Percentiles rank a stretch among this genome's conserved stretches.
Evolutionary conservation across 2,888 invertebrate genomes (phyloP).

Genomic region (Thymelicus acteon): DNA sequence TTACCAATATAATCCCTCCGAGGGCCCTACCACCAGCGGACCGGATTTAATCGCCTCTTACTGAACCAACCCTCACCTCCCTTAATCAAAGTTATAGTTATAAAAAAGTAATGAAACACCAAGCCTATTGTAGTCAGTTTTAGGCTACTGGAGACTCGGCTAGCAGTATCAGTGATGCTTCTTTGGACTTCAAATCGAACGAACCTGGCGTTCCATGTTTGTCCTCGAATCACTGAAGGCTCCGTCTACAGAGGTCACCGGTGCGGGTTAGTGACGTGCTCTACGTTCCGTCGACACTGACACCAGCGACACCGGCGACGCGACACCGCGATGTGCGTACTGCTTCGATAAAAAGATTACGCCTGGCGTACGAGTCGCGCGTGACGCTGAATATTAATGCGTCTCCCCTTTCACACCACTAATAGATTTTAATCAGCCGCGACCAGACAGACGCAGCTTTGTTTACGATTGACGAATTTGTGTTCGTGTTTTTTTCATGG

Average conservation of each 20-base stretch:
- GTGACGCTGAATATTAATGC: slow-evolving; percentile 80
- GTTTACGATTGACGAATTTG: slow-evolving; percentile 36
- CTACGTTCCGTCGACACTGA: slow-evolving; percentile 45
- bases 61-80: no score
- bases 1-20: no score
- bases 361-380: slow-evolving; percentile 76
- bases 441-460: slow-evolving; percentile 58
- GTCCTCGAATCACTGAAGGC: no score
- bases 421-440: slow-evolving; percentile 81
- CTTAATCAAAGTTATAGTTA: no score
- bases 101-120: no score
- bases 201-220: no score
- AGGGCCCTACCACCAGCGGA: no score
- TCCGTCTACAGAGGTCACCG: slow-evolving; percentile 44
- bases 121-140: no score
- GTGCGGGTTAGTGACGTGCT: slow-evolving; percentile 56
- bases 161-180: no score
- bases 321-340: slow-evolving; percentile 1
- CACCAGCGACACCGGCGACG: slow-evolving; percentile 39
- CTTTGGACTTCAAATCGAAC: no score
- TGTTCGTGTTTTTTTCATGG: not conserved
- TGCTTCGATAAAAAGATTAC: slow-evolving; percentile 80
- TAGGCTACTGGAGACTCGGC: no score
- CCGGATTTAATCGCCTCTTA: no score
- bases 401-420: slow-evolving; percentile 67